Evolutionary conservation across 1,140 invertebrate genomes (phyloP), one percentile per base, ranked within the genome.

Genomic region (Druon quercuslanigerum): DNA sequence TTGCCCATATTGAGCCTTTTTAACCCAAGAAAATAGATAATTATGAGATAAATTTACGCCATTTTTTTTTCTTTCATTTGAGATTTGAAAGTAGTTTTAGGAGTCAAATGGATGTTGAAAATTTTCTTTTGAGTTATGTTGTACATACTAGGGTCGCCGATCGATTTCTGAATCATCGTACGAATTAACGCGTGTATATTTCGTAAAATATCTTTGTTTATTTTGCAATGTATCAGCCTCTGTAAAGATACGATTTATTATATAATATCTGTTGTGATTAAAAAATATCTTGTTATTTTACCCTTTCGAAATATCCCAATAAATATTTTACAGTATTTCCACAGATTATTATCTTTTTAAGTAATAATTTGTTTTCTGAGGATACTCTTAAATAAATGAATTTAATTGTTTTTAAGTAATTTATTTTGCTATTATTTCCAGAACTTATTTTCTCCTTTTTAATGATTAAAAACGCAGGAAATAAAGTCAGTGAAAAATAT

Each of bases 201-300:
- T 85, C 85, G 82, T 88, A 85, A 87, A 82, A 77, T 86, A 86
- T 87, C 82, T 82, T 87, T 88, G 84, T 90, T 88, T 83, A 83
- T 87, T 87, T 89, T 86, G 87, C 86, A 89, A 86, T 90, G 88
- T 90, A 90, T 86, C 80, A 89, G 87, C 81, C 87, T 87, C 85
- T 90, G 87, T 90, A 87, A 88, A 89, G 79, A 89, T 90, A 89
- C 87, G 82, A 66, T 89, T 89, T 89, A 90, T 90, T 89, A 90
- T 66, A 66, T 87, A 87, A 87, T 89, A 89, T 90, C 86, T 89
- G 88, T 89, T 90, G 88, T 87, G 87, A 90, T 89, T 89, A 89
- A 78, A 85, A 86, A 76, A 71, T 73, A 46, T 78, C 56, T 79
- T 75, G 56, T 83, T 78, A 71, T 56, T 73, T 81, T 70, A 52